Percentiles rank a stretch among this genome's conserved stretches.
Conservation (phyloP, 2,797 vertebrate genomes). For the Euphonia xanthogaster region DNA sequence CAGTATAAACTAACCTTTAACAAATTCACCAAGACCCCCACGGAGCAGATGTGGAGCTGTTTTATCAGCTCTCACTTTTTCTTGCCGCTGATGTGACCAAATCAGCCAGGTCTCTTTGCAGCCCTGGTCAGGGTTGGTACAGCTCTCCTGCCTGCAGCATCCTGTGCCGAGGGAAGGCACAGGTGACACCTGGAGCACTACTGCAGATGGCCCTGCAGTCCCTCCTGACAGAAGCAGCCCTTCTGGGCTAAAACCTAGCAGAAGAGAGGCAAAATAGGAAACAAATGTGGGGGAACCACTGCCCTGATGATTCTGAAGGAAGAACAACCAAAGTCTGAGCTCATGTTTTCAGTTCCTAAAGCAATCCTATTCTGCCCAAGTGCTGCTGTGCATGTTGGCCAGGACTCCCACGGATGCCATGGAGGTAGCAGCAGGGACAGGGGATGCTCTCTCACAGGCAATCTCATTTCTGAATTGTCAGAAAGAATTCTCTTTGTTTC, state of each 20-base stretch:
- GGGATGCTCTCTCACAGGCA: neutral
- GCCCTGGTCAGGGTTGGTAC: neutral
- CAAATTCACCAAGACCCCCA: neutral
- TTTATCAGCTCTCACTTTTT: neutral
- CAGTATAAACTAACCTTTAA: neutral
- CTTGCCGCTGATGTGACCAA: neutral
- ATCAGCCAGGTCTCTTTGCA: neutral
- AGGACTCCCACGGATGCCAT: neutral
- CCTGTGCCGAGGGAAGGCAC: neutral
- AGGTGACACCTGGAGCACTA: neutral
- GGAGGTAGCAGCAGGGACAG: neutral
- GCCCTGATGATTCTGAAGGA: neutral
- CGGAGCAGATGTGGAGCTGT: neutral
- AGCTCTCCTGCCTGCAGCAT: neutral
- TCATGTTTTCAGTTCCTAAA: neutral
- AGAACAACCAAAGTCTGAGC: neutral
- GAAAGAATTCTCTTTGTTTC: neutral
- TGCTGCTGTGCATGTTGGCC: rapidly evolving
- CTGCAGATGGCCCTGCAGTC: rapidly evolving
- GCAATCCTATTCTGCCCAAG: rapidly evolving
- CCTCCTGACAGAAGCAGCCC: neutral
- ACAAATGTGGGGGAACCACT: neutral
- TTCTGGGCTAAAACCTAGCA: neutral
- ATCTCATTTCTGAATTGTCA: neutral
- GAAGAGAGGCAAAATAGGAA: neutral